A percentile compares a stretch with the other conserved stretches of the same genome.
These are phyloP conservation scores for Epinephelus cyanopodus DNA, from an alignment of 2,113 vertebrate genomes.

Conservation along the genomic window DNA sequence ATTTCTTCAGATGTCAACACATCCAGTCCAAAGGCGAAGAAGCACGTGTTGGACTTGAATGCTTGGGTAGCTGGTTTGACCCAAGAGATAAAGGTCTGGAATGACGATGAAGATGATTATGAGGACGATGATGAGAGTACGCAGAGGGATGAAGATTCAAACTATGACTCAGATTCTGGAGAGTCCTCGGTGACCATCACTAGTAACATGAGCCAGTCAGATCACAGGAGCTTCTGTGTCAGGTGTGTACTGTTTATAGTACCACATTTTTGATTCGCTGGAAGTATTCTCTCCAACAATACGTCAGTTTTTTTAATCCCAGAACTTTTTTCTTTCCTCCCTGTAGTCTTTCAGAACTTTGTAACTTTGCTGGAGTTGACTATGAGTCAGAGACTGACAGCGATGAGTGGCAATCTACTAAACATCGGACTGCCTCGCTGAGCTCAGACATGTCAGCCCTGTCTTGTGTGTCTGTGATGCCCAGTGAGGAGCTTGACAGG, in stretches of 20 bases:
- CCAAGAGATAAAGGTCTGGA: slow-evolving; percentile 61
- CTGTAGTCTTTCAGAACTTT: slow-evolving; percentile 83
- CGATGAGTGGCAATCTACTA: slow-evolving; percentile 48
- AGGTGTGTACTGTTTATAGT: slow-evolving; percentile 69
- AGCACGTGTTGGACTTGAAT: slow-evolving; percentile 39
- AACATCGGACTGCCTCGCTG: slow-evolving; percentile 75
- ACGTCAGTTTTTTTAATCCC: not conserved
- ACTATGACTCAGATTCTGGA: slow-evolving; percentile 84
- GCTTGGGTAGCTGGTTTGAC: slow-evolving; percentile 74
- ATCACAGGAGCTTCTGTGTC: slow-evolving; percentile 82
- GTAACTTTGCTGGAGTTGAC: slow-evolving; percentile 82
- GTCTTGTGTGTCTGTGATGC: slow-evolving; percentile 84
- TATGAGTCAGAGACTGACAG: slow-evolving; percentile 67
- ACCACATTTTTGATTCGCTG: not conserved
- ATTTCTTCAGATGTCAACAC: slow-evolving; percentile 23
- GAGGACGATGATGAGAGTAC: slow-evolving; percentile 76
- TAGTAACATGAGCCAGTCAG: slow-evolving; percentile 83
- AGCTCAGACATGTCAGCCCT: slow-evolving; percentile 83
- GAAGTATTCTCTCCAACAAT: not conserved
- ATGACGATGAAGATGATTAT: slow-evolving; percentile 42
- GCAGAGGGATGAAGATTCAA: slow-evolving; percentile 78
- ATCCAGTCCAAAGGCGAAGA: slow-evolving; percentile 35
- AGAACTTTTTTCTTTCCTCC: not conserved
- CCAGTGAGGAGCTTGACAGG: slow-evolving; percentile 82
- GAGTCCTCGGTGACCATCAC: slow-evolving; percentile 84